A percentile compares a stretch with the other conserved stretches of the same genome.
Evolutionary conservation across 2,797 vertebrate species (phyloP).

Genomic region (Hippopotamyrus pictus): DNA sequence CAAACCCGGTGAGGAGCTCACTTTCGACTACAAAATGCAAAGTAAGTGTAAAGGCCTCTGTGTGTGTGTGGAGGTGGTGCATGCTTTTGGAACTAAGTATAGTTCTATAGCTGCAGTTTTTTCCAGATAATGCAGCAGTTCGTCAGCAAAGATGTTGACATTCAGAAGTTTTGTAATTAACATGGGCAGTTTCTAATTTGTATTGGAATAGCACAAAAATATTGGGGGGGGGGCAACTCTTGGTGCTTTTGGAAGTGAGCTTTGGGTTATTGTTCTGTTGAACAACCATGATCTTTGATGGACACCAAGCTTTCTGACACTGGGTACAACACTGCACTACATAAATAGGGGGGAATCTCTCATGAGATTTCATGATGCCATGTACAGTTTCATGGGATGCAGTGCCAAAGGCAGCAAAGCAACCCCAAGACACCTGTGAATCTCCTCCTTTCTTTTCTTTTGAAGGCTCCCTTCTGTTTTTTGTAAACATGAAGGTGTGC

Average conservation of each 20-base stretch:
- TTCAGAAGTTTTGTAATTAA: background rate
- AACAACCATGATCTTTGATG: background rate
- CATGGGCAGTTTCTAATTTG: background rate
- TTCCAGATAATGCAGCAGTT: background rate
- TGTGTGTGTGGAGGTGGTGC: background rate
- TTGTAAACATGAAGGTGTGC: background rate
- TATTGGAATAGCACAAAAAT: background rate
- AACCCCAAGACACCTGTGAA: background rate
- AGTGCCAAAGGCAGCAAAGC: background rate
- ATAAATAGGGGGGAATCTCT: background rate
- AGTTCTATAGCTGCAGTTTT: background rate
- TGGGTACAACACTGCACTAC: background rate
- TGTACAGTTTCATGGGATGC: background rate
- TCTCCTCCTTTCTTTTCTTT: background rate
- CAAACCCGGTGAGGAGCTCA: conserved; percentile 81
- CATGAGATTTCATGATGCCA: background rate
- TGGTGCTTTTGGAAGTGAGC: background rate
- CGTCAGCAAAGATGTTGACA: background rate
- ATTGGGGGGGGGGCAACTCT: background rate
- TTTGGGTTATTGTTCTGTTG: background rate
- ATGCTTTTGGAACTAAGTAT: background rate
- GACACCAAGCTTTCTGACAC: background rate
- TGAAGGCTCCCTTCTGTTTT: background rate
- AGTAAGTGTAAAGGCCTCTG: conserved; percentile 51
- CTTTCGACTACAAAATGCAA: conserved; percentile 92